Percentiles rank a stretch among this genome's conserved stretches.
Evolutionary conservation across 2,113 vertebrate species (phyloP).

Genomic region (Oncorhynchus clarkii): DNA sequence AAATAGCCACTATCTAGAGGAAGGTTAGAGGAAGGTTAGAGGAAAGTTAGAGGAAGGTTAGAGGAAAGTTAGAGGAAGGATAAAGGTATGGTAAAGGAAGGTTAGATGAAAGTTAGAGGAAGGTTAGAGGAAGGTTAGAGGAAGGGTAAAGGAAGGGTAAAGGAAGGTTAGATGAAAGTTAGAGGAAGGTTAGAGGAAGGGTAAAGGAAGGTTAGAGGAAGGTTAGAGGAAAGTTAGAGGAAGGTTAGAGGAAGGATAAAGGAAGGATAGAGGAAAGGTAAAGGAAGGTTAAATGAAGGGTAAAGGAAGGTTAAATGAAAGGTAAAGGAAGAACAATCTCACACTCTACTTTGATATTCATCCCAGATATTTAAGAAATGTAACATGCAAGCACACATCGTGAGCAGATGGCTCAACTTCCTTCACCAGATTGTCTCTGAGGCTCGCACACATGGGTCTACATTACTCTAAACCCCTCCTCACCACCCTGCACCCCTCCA

Average conservation of each 20-base stretch:
- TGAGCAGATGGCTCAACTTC: not conserved
- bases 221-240: fast-evolving
- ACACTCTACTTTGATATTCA: not conserved
- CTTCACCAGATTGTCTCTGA: conserved; percentile 1
- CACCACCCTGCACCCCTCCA: too few species aligned
- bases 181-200: too few species aligned
- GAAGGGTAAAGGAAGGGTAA: too few species aligned
- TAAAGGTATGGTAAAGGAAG: fast-evolving
- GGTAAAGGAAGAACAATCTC: not conserved
- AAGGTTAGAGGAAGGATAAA: fast-evolving
- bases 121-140: too few species aligned
- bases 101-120: too few species aligned
- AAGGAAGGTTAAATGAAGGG: too few species aligned
- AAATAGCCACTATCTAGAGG: too few species aligned
- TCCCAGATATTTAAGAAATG: not conserved
- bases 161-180: fast-evolving
- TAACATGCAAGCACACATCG: not conserved
- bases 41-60: too few species aligned
- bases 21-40: too few species aligned
- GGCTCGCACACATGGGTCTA: conserved; percentile 10
- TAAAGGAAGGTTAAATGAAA: too few species aligned
- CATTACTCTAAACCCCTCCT: conserved; percentile 8
- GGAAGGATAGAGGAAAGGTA: fast-evolving
- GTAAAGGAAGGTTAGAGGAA: fast-evolving
- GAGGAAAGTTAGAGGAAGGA: too few species aligned